These are phyloP conservation scores for Austrofundulus limnaeus DNA, from an alignment of 2,113 vertebrate species.

Conservation along the genomic window DNA sequence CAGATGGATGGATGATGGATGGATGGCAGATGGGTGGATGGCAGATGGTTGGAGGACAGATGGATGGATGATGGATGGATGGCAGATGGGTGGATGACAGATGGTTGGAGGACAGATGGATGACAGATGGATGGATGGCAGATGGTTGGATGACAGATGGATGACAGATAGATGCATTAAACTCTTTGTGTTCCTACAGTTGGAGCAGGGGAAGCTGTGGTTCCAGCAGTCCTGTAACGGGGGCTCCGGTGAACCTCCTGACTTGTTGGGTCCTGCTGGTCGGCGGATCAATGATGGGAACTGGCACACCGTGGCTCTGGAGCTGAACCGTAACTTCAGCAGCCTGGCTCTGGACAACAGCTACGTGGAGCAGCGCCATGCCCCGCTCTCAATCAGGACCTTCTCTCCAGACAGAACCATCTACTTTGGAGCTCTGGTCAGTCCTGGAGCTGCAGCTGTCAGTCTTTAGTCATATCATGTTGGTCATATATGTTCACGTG, in stretches of 20 bases:
- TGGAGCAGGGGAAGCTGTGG: slow-evolving; percentile 93
- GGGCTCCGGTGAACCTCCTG: slow-evolving; percentile 63
- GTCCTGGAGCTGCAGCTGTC: not conserved
- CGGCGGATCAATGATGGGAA: slow-evolving; percentile 89
- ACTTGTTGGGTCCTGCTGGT: slow-evolving; percentile 90
- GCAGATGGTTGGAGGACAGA: too few species aligned
- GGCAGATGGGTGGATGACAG: too few species aligned
- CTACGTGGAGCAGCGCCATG: slow-evolving; percentile 89
- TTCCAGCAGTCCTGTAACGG: slow-evolving; percentile 89
- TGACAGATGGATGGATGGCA: too few species aligned
- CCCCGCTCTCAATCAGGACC: slow-evolving; percentile 80
- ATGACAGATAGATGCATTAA: too few species aligned
- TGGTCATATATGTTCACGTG: too few species aligned
- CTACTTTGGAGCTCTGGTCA: slow-evolving; percentile 92
- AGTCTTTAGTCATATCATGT: too few species aligned
- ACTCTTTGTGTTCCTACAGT: slow-evolving; percentile 76
- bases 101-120: too few species aligned
- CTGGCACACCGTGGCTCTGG: slow-evolving; percentile 94
- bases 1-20: too few species aligned
- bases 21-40: too few species aligned
- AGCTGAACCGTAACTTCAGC: slow-evolving; percentile 92
- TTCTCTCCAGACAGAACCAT: slow-evolving; percentile 84
- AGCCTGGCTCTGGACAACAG: slow-evolving; percentile 93
- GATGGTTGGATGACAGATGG: too few species aligned
- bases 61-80: too few species aligned